Base-by-base conservation (phyloP, 2,888 invertebrate species). In the Molanna angustata region DNA sequence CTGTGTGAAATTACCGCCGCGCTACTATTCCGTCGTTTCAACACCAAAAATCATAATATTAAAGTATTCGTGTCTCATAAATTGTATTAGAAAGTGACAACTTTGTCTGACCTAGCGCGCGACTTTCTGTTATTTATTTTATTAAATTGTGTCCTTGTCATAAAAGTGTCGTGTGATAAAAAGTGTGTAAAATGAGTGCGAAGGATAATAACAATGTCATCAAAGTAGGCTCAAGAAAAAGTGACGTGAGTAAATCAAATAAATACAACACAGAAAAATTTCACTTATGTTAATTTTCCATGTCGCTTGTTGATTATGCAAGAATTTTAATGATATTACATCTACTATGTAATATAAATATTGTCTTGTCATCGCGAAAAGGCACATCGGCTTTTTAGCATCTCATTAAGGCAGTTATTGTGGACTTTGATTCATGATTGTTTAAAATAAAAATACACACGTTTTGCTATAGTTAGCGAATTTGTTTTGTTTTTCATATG, bases 151-250 rank as follows among this genome's bases (percentile, higher is more conserved):
- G 18, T 7, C 27, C 27, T 27, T 27, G 7, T 7, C 27, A 6
- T 27, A 11, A 7, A 7, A 7, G 11, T 7, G 11, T 27, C 27
- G 11, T n/a, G n/a, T n/a, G n/a, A n/a, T n/a, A n/a, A n/a, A n/a
- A n/a, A n/a, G n/a, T n/a, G n/a, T n/a, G n/a, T 16, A 27, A 43
- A 27, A 53, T 53, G 53, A 48, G 44, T 42, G 44, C 20, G 19
- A 47, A 14, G 14, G 51, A 55, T 51, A 65, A 65, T 7, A 71
- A 70, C 53, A 78, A 78, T 68, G 73, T 80, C 63, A 85, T 90
- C 61, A 80, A 82, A 61, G 90, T 91, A 53, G 90, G 90, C 52
- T 90, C 90, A 41, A 80, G 90, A 62, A 90, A 90, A 74, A 91
- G 90, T 67, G 86, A 90, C 81, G 90, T 89, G 73, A 6, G 19